These are phyloP conservation scores for Neosilurus hyrtlii DNA, from an alignment of 2,797 vertebrate species.

Conservation along the genomic window DNA sequence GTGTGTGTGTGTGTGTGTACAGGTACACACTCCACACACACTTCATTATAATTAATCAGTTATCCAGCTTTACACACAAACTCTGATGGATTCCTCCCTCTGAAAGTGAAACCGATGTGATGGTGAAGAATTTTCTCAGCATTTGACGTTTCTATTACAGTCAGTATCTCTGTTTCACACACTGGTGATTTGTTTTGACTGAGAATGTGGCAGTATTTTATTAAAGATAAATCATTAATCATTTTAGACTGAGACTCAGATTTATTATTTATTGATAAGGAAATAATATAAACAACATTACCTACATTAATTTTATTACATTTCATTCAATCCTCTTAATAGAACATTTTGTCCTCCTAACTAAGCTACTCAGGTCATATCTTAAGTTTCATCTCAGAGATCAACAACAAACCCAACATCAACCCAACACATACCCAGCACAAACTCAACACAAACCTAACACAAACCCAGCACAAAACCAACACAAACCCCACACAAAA, in stretches of 20 bases:
- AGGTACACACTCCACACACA: background rate
- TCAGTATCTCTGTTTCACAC: background rate
- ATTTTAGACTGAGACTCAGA: background rate
- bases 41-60: conserved; percentile 17
- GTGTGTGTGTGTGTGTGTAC: background rate
- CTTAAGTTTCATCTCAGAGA: no score
- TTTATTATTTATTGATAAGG: background rate
- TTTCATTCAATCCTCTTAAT: background rate
- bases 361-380: background rate
- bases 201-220: background rate
- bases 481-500: no score
- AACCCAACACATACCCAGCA: no score
- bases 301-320: background rate
- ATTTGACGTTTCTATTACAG: background rate
- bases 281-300: background rate
- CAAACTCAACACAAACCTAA: no score
- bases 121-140: background rate
- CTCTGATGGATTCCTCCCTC: background rate
- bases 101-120: background rate
- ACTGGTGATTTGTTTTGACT: background rate
- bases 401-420: no score
- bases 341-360: background rate
- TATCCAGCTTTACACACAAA: background rate
- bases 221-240: background rate
- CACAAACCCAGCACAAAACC: no score